phyloP scores from a whole-genome alignment of 92 coral and sea anemone genomes.

The Isaurus tuberculatus region DNA sequence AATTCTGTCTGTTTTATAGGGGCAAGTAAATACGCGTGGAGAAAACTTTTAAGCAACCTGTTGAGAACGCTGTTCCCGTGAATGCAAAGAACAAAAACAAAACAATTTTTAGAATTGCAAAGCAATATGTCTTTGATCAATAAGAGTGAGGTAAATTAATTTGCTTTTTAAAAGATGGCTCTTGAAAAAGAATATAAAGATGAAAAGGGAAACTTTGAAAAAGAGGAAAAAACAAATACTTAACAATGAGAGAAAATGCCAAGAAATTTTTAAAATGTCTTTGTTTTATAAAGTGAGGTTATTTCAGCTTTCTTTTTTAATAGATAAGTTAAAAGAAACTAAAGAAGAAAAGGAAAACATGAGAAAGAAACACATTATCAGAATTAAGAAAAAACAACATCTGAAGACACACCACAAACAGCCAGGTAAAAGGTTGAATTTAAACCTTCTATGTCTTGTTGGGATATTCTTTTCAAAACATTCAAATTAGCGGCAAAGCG shows the following conservation, averaged over 20 bases:
- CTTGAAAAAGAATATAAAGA: slow-evolving; percentile 13
- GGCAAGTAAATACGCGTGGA: no score
- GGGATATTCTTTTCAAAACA: neutral
- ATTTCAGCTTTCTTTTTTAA: neutral
- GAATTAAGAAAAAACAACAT: neutral
- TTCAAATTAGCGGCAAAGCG: no score
- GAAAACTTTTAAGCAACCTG: no score
- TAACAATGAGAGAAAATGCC: neutral
- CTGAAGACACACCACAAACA: slow-evolving; percentile 13
- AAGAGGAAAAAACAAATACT: neutral
- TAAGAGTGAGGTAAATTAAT: neutral
- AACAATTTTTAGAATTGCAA: neutral
- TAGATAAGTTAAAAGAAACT: slow-evolving; percentile 13
- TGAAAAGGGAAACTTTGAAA: neutral
- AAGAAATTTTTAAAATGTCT: no score
- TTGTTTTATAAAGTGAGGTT: neutral
- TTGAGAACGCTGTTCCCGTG: no score
- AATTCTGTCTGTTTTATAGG: no score
- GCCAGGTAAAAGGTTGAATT: neutral
- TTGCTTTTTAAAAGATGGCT: no score
- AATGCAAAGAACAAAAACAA: no score
- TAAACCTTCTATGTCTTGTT: neutral
- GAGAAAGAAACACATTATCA: neutral
- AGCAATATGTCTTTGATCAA: neutral
- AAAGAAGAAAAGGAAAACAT: slow-evolving; percentile 12